Evolutionary conservation across 2,888 invertebrate genomes (phyloP), one percentile per base, ranked within the genome.

Genomic region (Napeogenes inachia): DNA sequence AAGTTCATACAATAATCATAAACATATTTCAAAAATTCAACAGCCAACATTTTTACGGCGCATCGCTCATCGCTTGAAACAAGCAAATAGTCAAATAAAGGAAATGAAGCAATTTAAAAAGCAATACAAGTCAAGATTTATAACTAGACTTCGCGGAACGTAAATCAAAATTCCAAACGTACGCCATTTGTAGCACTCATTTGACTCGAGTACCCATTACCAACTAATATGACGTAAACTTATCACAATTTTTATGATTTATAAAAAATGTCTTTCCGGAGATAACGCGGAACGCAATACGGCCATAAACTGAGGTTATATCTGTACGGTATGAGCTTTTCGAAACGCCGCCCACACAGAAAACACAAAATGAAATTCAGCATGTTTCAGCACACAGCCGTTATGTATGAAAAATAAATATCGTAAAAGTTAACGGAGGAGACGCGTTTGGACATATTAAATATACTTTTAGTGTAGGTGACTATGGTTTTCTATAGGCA

Each of bases 381-480:
- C 64, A 59, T 53, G 50, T 59, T 57, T n/a, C 1, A 42, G 45
- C 59, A 55, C 61, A 64, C 61, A 10, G 57, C 35, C 58, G 35
- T 64, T 64, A 65, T 54, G 55, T 60, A 62, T 65, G 62, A 63
- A 66, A 66, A 68, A 68, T 63, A 67, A 67, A 65, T 67, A 63
- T 59, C 65, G 63, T 68, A 62, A 68, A 67, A 68, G 50, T 63
- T 65, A 65, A 68, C 59, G 65, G 45, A 50, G 58, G 21, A 21
- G 32, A 53, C 13, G 4, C 45, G 21, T 3, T 54, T 42, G 12
- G 50, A 21, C 50, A 21, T 50, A 30, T 50, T 21, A 21, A 50
- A 50, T 50, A 10, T 10, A 30, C 2, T 10, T 21, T 50, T 30
- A 50, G 50, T 50, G 30, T 30, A 50, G 30, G 42, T 42, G 10